Evolutionary conservation across 2,888 invertebrate genomes (phyloP).

Genomic region (Orchestes rusci): DNA sequence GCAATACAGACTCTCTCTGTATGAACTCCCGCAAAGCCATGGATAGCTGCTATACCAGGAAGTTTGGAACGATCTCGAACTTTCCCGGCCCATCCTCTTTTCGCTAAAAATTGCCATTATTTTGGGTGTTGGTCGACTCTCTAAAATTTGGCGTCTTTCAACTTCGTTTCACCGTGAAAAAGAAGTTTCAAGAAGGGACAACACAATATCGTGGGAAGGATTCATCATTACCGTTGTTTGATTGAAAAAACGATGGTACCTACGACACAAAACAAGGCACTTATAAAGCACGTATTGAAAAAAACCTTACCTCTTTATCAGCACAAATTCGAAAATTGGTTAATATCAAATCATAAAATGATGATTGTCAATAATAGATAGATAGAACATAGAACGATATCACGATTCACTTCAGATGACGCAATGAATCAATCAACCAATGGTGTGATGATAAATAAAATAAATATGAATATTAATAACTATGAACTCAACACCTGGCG

Average conservation of each 20-base stretch:
- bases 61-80: not conserved
- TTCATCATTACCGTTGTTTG: not conserved
- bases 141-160: conserved; percentile 1
- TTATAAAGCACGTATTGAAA: no score
- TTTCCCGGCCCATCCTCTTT: not conserved
- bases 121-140: conserved; percentile 1
- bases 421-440: no score
- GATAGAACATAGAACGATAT: no score
- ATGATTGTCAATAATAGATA: not conserved
- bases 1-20: conserved; percentile 7
- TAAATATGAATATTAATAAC: no score
- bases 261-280: not conserved
- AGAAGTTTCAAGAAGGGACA: conserved; percentile 2
- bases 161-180: not conserved
- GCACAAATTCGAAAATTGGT: not conserved
- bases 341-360: not conserved
- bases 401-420: no score
- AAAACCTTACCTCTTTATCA: no score
- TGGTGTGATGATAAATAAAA: no score
- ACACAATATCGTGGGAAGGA: not conserved
- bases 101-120: not conserved
- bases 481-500: no score
- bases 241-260: not conserved
- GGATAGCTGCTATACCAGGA: conserved; percentile 2
- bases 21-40: conserved; percentile 9